These are phyloP conservation scores for Kobus ellipsiprymnus DNA, from an alignment of 2,113 vertebrate genomes.

Conservation along the genomic window DNA sequence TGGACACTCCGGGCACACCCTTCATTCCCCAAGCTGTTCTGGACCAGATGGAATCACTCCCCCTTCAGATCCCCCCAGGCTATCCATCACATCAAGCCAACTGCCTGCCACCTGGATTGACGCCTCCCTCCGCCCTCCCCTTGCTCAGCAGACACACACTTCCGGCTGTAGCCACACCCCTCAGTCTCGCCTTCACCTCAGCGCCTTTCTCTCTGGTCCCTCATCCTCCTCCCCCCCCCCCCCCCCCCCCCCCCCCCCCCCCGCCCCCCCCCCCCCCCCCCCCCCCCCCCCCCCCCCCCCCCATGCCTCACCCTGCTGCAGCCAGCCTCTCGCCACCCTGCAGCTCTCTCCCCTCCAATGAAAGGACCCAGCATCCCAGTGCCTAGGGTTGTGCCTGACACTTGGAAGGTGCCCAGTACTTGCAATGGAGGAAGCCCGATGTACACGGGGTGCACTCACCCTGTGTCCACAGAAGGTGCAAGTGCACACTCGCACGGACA, in stretches of 20 bases:
- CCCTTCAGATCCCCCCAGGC: no score
- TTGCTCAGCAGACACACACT: background rate
- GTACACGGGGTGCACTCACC: background rate
- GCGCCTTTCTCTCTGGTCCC: background rate
- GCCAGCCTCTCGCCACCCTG: background rate
- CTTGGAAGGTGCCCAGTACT: background rate
- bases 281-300: no score
- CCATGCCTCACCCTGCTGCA: background rate
- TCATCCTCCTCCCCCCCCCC: rapidly evolving
- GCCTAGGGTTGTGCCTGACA: background rate
- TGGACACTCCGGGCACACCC: background rate
- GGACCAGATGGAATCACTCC: background rate
- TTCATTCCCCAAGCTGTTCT: background rate
- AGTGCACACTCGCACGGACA: background rate
- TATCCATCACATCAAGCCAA: background rate
- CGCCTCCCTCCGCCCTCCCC: background rate
- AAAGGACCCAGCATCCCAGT: background rate
- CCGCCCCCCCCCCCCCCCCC: rapidly evolving
- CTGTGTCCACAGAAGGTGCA: background rate
- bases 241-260: no score
- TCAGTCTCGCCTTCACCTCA: background rate
- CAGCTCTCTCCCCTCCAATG: no score
- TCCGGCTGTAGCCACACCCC: no score
- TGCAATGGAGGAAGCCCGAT: background rate
- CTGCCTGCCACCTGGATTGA: background rate